These are phyloP conservation scores for Petaurus breviceps DNA, from an alignment of 2,113 vertebrate species.

Conservation along the genomic window DNA sequence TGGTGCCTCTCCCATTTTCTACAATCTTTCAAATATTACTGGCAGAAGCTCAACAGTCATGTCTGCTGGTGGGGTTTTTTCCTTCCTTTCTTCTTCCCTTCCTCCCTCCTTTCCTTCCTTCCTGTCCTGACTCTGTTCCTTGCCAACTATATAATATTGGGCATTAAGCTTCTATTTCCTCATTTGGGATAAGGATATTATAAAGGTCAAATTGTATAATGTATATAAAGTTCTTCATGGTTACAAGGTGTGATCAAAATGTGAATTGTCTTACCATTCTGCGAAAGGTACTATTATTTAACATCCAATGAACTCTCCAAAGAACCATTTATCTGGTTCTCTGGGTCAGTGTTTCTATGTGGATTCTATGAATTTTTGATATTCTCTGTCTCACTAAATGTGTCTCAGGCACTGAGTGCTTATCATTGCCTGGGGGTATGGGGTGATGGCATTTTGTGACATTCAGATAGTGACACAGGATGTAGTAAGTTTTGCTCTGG, in stretches of 20 bases:
- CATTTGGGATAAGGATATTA: background rate
- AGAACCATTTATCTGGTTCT: background rate
- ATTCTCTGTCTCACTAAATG: background rate
- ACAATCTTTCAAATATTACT: background rate
- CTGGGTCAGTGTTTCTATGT: background rate
- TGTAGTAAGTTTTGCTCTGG: background rate
- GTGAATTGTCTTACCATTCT: background rate
- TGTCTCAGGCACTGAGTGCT: background rate
- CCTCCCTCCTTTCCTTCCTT: too few relatives aligned
- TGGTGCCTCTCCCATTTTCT: too few relatives aligned
- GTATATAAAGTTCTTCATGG: background rate
- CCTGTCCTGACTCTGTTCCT: background rate
- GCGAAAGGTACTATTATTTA: background rate
- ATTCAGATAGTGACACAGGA: background rate
- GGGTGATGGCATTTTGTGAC: background rate
- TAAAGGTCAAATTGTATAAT: background rate
- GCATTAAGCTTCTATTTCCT: background rate
- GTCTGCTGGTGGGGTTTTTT: rapidly evolving
- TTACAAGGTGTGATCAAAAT: background rate
- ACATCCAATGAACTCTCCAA: background rate
- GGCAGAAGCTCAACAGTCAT: background rate
- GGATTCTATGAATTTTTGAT: background rate
- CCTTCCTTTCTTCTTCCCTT: background rate
- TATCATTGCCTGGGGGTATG: background rate
- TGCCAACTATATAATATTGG: background rate